phyloP scores from a whole-genome alignment of 1,140 invertebrate species.

The Drosophila orena region DNA sequence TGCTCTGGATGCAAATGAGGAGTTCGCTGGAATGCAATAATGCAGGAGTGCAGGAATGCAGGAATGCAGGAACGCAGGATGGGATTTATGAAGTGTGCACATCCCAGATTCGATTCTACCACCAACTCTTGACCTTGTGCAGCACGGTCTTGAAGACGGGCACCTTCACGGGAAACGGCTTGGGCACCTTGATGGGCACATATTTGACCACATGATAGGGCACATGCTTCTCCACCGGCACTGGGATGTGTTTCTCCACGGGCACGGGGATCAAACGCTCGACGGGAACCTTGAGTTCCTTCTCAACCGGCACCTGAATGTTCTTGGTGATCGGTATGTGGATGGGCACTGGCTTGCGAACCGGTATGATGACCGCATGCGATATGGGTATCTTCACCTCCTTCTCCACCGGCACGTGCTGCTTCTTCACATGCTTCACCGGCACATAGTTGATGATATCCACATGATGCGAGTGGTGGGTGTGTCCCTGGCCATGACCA shows the following conservation, averaged over 20 bases:
- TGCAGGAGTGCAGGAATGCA: no score
- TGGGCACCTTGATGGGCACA: slow-evolving; percentile 89
- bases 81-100: neutral
- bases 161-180: slow-evolving; percentile 91
- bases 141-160: slow-evolving; percentile 90
- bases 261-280: slow-evolving; percentile 90
- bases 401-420: slow-evolving; percentile 89
- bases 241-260: slow-evolving; percentile 90
- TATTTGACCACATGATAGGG: slow-evolving; percentile 90
- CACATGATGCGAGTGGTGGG: slow-evolving; percentile 86
- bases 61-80: no score
- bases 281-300: slow-evolving; percentile 89
- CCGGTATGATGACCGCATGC: slow-evolving; percentile 89
- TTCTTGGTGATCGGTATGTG: slow-evolving; percentile 90
- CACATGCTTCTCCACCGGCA: slow-evolving; percentile 90
- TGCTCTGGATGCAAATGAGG: slow-evolving; percentile 34
- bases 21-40: neutral
- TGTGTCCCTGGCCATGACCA: slow-evolving; percentile 40
- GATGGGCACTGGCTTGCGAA: slow-evolving; percentile 90
- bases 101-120: slow-evolving; percentile 55
- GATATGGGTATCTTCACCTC: slow-evolving; percentile 89
- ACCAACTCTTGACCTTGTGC: slow-evolving; percentile 86
- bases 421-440: slow-evolving; percentile 89
- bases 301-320: slow-evolving; percentile 89
- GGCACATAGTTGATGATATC: slow-evolving; percentile 89